Conservation (phyloP, 2,797 vertebrate species). For the Fistularia commersonii region DNA sequence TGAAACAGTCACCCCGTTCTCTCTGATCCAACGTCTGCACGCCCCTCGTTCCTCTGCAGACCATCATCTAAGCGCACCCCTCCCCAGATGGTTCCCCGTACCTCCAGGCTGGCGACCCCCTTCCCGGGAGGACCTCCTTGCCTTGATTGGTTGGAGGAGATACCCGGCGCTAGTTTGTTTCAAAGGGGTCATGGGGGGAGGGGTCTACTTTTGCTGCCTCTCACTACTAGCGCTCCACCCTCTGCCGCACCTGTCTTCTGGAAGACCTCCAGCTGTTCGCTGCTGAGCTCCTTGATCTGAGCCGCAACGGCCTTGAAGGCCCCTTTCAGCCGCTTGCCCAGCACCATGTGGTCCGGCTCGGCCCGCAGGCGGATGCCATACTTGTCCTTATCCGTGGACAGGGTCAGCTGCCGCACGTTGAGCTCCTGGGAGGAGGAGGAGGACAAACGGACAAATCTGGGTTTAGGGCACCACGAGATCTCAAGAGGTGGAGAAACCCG, state of each 20-base stretch:
- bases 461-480: too few species aligned
- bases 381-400: slow-evolving; percentile 90
- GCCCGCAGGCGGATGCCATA: slow-evolving; percentile 89
- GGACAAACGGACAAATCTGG: too few species aligned
- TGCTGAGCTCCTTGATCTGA: slow-evolving; percentile 89
- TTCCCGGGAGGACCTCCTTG: slow-evolving; percentile 50
- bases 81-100: too few species aligned
- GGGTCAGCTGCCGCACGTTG: slow-evolving; percentile 88
- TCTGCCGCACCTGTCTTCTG: slow-evolving; percentile 82
- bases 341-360: slow-evolving; percentile 96
- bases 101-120: too few species aligned
- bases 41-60: slow-evolving; percentile 27
- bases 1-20: slow-evolving; percentile 45
- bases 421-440: too few species aligned
- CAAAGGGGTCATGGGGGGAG: too few species aligned
- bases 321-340: slow-evolving; percentile 92
- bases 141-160: slow-evolving; percentile 67
- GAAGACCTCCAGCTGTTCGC: slow-evolving; percentile 86
- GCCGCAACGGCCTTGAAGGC: slow-evolving; percentile 87
- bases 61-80: too few species aligned
- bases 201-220: too few species aligned
- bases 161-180: slow-evolving; percentile 62
- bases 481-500: slow-evolving; percentile 1
- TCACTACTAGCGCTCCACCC: not conserved
- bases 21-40: slow-evolving; percentile 62